These are phyloP conservation scores for Drosophila sechellia DNA, from an alignment of 1,140 invertebrate species.

Conservation along the genomic window DNA sequence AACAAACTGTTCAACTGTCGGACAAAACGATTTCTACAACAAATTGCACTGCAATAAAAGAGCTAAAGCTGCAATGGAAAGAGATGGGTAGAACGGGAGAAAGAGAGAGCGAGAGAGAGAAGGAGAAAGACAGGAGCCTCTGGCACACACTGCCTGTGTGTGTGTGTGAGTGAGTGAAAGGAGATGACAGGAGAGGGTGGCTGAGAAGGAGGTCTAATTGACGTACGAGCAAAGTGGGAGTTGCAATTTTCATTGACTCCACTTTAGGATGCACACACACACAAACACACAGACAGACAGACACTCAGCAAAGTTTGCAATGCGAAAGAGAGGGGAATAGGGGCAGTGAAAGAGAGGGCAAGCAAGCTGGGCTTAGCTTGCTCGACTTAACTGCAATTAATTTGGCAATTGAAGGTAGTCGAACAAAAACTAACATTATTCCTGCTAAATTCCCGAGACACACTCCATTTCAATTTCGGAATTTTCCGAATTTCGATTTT, in stretches of 20 bases:
- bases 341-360: conserved; percentile 2
- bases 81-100: conserved; percentile 2
- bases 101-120: conserved; percentile 6
- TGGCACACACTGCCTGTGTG: conserved; percentile 21
- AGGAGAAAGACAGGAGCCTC: conserved; percentile 14
- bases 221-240: conserved; percentile 84
- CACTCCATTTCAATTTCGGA: conserved; percentile 59
- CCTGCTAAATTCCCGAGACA: conserved; percentile 7
- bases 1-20: conserved; percentile 83
- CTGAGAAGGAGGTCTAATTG: conserved; percentile 69
- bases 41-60: conserved; percentile 84
- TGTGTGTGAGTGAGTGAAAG: conserved; percentile 14
- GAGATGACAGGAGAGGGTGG: conserved; percentile 31
- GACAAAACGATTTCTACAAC: conserved; percentile 84
- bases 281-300: conserved; percentile 5
- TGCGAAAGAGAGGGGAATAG: conserved; percentile 8
- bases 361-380: conserved; percentile 48
- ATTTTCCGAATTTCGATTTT: conserved; percentile 36
- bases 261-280: conserved; percentile 69
- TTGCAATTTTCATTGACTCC: conserved; percentile 84
- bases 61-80: conserved; percentile 26
- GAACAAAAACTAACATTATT: conserved; percentile 37
- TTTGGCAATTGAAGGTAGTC: conserved; percentile 78
- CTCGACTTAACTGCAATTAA: conserved; percentile 84
- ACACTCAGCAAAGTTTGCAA: conserved; percentile 7